A percentile compares a stretch with the other conserved stretches of the same genome.
Evolutionary conservation across 1,140 invertebrate species (phyloP).

Genomic region (Calosoma granatense): DNA sequence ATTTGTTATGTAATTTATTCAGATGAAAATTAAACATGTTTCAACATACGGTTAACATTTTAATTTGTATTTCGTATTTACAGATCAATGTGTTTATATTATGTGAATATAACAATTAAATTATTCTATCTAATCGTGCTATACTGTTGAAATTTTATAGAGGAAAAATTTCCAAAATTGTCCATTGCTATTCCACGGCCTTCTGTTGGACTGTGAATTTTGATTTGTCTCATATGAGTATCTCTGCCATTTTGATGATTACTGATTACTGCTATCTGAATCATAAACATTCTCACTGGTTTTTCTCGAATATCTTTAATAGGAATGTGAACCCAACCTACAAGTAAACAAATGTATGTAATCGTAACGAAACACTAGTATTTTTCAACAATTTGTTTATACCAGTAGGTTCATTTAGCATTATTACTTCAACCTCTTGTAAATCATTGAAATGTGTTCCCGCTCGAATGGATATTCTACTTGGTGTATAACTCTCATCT

Average conservation of each 20-base stretch:
- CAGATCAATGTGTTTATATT: no score
- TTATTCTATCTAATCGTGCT: constrained; percentile 57
- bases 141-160: constrained; percentile 72
- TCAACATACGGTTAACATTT: not conserved
- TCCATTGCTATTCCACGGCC: constrained; percentile 60
- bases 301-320: constrained; percentile 81
- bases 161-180: constrained; percentile 66
- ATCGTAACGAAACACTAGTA: not conserved
- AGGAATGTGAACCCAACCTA: constrained; percentile 89
- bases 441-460: constrained; percentile 97
- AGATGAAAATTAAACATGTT: not conserved
- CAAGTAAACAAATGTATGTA: constrained; percentile 19
- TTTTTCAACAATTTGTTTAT: constrained; percentile 11
- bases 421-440: constrained; percentile 93
- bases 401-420: constrained; percentile 83
- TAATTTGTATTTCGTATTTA: not conserved
- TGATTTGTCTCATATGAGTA: constrained; percentile 95
- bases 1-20: not conserved
- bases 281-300: constrained; percentile 89
- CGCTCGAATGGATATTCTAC: constrained; percentile 86
- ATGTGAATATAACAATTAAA: constrained; percentile 3
- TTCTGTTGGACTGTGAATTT: constrained; percentile 88
- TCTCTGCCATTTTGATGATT: constrained; percentile 99
- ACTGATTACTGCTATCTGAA: constrained; percentile 92
- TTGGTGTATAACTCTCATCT: constrained; percentile 98